Percentiles rank a stretch among this genome's conserved stretches.
Conservation (phyloP, 2,113 vertebrate species). For the Brachypteracias leptosomus region DNA sequence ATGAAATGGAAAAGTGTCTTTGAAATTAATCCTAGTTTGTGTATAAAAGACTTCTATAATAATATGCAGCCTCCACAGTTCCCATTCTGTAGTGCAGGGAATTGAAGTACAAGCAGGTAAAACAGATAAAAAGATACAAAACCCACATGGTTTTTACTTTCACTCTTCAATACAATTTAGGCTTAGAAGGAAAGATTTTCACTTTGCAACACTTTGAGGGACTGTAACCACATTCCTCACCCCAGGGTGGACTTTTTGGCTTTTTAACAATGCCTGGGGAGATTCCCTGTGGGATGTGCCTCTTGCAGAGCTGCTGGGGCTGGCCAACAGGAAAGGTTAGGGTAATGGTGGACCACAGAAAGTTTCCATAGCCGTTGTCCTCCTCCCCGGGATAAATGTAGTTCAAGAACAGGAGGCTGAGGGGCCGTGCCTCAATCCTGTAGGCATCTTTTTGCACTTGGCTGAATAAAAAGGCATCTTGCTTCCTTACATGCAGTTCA, state of each 20-base stretch:
- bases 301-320: background rate
- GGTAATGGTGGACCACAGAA: background rate
- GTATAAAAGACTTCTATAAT: background rate
- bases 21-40: conserved; percentile 16
- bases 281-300: background rate
- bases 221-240: background rate
- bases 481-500: background rate
- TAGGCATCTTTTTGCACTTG: background rate
- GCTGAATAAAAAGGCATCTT: background rate
- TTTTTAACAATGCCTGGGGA: accelerated
- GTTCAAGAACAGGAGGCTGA: background rate
- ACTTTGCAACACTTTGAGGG: background rate
- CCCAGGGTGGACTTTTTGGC: background rate
- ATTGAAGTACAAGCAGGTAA: background rate
- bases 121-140: background rate
- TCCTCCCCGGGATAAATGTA: background rate
- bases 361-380: background rate
- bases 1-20: background rate
- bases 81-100: background rate
- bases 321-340: background rate
- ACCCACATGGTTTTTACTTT: background rate
- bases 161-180: background rate
- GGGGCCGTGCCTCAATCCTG: background rate
- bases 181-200: background rate
- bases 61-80: background rate